A percentile compares a stretch with the other conserved stretches of the same genome.
These are phyloP conservation scores for Centruroides sculpturatus DNA, from an alignment of 1,140 invertebrate species.

Conservation along the genomic window DNA sequence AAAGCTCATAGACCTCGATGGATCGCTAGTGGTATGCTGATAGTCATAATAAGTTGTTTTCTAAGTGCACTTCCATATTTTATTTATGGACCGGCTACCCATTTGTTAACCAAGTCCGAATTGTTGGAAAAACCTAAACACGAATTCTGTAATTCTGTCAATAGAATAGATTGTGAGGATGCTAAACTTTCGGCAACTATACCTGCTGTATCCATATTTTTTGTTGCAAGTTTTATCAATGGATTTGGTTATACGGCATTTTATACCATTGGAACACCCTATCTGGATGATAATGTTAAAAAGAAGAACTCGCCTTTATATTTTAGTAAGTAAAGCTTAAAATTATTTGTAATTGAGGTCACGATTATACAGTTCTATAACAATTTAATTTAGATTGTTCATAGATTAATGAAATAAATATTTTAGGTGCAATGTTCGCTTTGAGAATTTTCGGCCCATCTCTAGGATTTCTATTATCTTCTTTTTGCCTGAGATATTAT, in stretches of 20 bases:
- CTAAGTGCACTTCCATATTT: constrained; percentile 48
- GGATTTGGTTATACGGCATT: constrained; percentile 18
- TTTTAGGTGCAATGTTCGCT: constrained; percentile 14
- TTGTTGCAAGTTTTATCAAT: constrained; percentile 15
- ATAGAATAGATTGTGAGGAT: neutral
- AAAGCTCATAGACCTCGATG: constrained; percentile 49
- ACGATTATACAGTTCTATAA: too few relatives aligned
- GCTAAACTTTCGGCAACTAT: constrained; percentile 27
- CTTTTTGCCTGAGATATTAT: constrained; percentile 17
- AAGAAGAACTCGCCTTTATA: constrained; percentile 17
- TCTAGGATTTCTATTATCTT: constrained; percentile 20
- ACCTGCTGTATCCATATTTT: constrained; percentile 16
- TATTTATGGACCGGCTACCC: constrained; percentile 38
- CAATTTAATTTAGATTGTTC: too few relatives aligned
- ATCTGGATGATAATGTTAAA: constrained; percentile 16
- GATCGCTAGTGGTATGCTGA: constrained; percentile 50
- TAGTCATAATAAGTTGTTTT: constrained; percentile 48
- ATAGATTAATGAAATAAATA: neutral
- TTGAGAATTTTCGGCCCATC: constrained; percentile 20
- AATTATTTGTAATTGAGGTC: too few relatives aligned
- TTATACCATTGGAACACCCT: constrained; percentile 9
- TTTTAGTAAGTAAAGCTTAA: constrained; percentile 10
- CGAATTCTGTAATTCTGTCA: constrained; percentile 3
- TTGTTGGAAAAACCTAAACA: neutral
- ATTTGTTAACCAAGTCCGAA: constrained; percentile 15